Percentiles rank a stretch among this genome's conserved stretches.
phyloP scores from a whole-genome alignment of 2,113 vertebrate species.

The Dicentrarchus labrax region DNA sequence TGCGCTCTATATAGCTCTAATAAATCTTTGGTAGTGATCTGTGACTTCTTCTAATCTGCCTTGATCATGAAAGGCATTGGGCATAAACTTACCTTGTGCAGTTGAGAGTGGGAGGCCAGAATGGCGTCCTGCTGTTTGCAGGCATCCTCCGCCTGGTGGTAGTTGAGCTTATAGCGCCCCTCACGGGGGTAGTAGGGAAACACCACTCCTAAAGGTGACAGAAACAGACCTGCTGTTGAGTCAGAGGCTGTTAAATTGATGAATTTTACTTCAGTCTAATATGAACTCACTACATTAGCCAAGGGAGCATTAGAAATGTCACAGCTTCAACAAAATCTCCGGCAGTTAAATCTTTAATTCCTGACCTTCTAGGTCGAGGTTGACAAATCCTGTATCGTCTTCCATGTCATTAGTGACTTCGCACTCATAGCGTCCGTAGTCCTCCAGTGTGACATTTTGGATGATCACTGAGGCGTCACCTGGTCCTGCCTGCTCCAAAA shows the following conservation, averaged over 20 bases:
- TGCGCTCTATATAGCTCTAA: neutral
- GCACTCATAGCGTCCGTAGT: constrained; percentile 96
- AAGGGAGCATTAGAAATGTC: neutral
- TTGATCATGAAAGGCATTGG: neutral
- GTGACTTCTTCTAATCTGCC: neutral
- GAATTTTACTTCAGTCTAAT: neutral
- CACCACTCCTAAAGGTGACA: constrained; percentile 88
- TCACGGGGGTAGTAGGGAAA: constrained; percentile 93
- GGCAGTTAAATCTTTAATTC: neutral
- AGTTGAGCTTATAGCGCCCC: constrained; percentile 94
- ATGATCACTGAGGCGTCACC: constrained; percentile 94
- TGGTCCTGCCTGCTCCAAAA: constrained; percentile 86
- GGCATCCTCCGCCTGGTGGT: constrained; percentile 88
- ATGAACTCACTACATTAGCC: neutral
- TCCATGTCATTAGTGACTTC: constrained; percentile 97
- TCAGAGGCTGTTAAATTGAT: neutral
- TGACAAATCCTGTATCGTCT: constrained; percentile 94
- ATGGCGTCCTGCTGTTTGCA: constrained; percentile 93
- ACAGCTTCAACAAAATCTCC: neutral
- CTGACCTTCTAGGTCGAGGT: constrained; percentile 94
- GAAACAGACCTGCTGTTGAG: constrained; percentile 7
- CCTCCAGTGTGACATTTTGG: constrained; percentile 94
- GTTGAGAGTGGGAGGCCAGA: constrained; percentile 92
- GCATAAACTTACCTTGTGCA: constrained; percentile 84
- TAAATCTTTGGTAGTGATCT: neutral